A percentile compares a stretch with the other conserved stretches of the same genome.
Conservation (phyloP, 2,888 invertebrate genomes). For the Cryptophagus acutangulus region DNA sequence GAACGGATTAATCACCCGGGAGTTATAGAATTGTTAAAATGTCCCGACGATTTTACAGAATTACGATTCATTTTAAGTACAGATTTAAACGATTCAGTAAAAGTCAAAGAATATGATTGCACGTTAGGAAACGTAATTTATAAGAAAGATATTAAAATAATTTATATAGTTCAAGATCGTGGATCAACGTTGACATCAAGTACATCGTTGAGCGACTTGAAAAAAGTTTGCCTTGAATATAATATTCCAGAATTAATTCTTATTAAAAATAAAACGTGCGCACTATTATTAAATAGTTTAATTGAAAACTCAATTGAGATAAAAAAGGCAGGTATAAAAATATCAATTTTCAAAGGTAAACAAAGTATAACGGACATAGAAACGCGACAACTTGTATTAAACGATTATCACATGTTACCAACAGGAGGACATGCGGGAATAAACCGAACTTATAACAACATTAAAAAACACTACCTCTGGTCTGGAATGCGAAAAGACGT, state of each 20-base stretch:
- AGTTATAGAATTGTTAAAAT: slow-evolving; percentile 15
- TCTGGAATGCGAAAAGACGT: too few species aligned
- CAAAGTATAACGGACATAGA: too few species aligned
- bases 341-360: too few species aligned
- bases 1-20: slow-evolving; percentile 17
- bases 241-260: slow-evolving; percentile 11
- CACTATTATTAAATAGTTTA: too few species aligned
- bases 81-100: slow-evolving; percentile 6
- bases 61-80: slow-evolving; percentile 5
- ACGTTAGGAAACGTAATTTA: slow-evolving; percentile 1
- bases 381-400: too few species aligned
- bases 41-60: slow-evolving; percentile 10
- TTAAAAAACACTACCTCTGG: too few species aligned
- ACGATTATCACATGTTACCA: too few species aligned
- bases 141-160: slow-evolving; percentile 4
- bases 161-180: slow-evolving; percentile 10
- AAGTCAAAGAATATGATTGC: slow-evolving; percentile 6
- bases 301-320: too few species aligned
- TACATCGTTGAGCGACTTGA: slow-evolving; percentile 15
- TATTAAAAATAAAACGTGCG: slow-evolving; percentile 12
- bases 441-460: too few species aligned
- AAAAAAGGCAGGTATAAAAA: too few species aligned
- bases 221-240: slow-evolving; percentile 9
- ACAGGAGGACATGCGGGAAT: too few species aligned
- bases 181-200: slow-evolving; percentile 12